phyloP scores from a whole-genome alignment of 2,888 invertebrate species.

The Hydroisotoma schaefferi region DNA sequence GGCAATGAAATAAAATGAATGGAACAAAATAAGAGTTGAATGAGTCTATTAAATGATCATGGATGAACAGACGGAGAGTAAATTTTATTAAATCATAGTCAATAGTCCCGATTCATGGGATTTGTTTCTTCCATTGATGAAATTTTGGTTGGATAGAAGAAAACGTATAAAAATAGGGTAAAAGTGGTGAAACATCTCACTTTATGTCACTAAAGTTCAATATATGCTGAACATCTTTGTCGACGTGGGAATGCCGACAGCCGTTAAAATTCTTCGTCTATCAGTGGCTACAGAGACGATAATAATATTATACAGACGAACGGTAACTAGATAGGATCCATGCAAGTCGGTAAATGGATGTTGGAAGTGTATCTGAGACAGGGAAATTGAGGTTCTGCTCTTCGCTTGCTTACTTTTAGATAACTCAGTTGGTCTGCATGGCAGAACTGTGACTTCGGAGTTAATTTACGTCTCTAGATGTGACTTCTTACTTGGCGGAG shows the following conservation, averaged over 20 bases:
- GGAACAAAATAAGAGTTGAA: slow-evolving; percentile 3
- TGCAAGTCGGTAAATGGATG: neutral
- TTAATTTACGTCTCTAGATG: too few relatives aligned
- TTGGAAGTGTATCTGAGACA: too few relatives aligned
- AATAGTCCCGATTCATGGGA: neutral
- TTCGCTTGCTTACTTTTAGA: too few relatives aligned
- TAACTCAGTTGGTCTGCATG: too few relatives aligned
- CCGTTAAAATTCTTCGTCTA: too few relatives aligned
- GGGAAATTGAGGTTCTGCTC: slow-evolving; percentile 6
- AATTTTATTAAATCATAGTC: slow-evolving; percentile 9
- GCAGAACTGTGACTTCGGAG: too few relatives aligned
- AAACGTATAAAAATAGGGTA: neutral
- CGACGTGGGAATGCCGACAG: slow-evolving; percentile 7
- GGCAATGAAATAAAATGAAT: slow-evolving; percentile 2
- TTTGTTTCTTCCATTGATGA: slow-evolving; percentile 4
- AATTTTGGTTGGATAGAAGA: neutral
- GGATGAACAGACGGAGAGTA: neutral
- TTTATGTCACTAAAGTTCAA: too few relatives aligned
- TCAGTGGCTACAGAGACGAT: neutral
- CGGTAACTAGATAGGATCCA: neutral
- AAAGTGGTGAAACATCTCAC: neutral
- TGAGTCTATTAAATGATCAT: slow-evolving; percentile 16
- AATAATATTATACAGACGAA: neutral
- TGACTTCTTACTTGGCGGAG: too few relatives aligned
- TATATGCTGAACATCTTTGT: neutral